Base-by-base conservation (phyloP, 2,797 vertebrate species). In the Ara ararauna region DNA sequence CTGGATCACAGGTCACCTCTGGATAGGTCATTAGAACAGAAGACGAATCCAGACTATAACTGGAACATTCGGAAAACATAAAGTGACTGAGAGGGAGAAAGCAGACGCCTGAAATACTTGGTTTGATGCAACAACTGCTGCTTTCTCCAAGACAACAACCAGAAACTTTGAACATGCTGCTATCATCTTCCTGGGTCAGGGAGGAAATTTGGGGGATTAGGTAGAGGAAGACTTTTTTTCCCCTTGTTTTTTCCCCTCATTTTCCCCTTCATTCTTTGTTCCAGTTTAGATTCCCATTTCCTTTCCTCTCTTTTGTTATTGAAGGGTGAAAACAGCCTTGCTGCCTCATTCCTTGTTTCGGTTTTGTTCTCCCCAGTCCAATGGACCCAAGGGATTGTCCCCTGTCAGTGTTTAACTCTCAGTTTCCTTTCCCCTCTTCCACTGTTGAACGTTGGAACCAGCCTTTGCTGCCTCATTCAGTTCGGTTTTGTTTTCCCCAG, bases 51-150 rank as follows among this genome's bases (percentile, higher is more conserved):
- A 32, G 99, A 99, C 71, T 98, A 99, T n/a, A 99, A 98, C 98
- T 99, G 99, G 99, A 99, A 98, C 96, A 98, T 97, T 89, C 98
- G 99, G 96, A 99, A 99, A 97, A 98, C 98, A 85, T 99, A 95
- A 93, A 97, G 87, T 32, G 70, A 66, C 23, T 36, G 42, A 56
- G 54, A 60, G 93, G 65, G 83, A 91, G 75, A 42, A 74, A 81
- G 87, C 2, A 1, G 44, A 36, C 85, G 3, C 65, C 93, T 67
- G 98, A 97, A 95, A 44, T 87, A 47, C 82, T 74, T 87, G 96
- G 82, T 91, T 93, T 81, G 82, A 78, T 58, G 94, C 56, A 53
- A 54, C 89, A 82, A 67, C 65, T 77, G 89, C 95, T 87, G 90
- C 92, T 94, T 90, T 85, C 60, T 87, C 77, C 88, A 89, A 92